Evolutionary conservation across 2,113 vertebrate species (phyloP), one percentile per base, ranked within the genome.

Genomic region (Heterotilapia buettikoferi): DNA sequence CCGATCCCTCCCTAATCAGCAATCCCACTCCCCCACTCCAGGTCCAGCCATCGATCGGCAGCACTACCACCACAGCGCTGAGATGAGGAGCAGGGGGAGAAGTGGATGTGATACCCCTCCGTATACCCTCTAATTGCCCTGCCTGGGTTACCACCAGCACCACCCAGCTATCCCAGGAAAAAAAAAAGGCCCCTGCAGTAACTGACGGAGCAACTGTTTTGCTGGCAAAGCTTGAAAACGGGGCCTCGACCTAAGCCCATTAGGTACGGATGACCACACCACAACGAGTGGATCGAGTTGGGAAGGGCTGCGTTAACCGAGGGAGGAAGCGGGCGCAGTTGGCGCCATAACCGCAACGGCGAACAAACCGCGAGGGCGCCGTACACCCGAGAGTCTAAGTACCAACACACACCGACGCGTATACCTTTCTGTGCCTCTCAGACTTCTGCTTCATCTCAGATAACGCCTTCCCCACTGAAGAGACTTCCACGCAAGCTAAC

Each of bases 401-500:
- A 36, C 53, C 52, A 59, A 80, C 24, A 56, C 82, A 87, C 82
- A 73, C 59, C 38, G 50, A 50, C 21, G 66, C 81, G 11, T 68
- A 83, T 84, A 80, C 91, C 87, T 82, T 81, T 68, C 88, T 57
- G 68, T 54, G 89, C 84, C 26, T 86, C 85, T 88, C 90, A 79
- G 89, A 82, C 87, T 59, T 66, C 88, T 52, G 84, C 86, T 59
- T 76, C 89, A 73, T 94, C 92, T 95, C 94, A 89, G 86, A 95
- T 95, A 93, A 95, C 94, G 90, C 71, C 84, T 84, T 90, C 81
- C 91, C 89, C 90, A 80, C 84, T 89, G 89, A 94, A 92, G 92
- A 92, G 94, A 94, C 94, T 93, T 92, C 92, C 93, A 93, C 91
- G 90, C 90, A 76, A 87, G 80, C 95, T 88, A 90, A 90, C 92